Conservation (phyloP, 1,140 invertebrate species). For the Drosophila yakuba region DNA sequence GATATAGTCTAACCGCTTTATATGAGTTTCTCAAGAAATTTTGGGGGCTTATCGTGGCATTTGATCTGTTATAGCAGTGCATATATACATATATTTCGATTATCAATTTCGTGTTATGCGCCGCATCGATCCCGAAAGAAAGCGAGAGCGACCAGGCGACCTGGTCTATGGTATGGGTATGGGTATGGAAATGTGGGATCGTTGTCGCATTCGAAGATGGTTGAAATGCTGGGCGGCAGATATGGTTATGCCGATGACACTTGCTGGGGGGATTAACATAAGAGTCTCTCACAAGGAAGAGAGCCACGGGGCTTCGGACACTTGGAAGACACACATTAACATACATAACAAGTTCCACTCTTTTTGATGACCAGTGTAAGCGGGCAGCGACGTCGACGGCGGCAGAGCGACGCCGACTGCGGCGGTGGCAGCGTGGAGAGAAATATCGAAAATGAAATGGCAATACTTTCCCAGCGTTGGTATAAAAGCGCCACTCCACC, state of each 20-base stretch:
- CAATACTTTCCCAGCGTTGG: constrained; percentile 82
- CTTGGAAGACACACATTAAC: constrained; percentile 20
- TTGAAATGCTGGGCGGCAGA: constrained; percentile 19
- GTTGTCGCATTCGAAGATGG: constrained; percentile 23
- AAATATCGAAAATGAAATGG: constrained; percentile 83
- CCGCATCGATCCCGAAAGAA: constrained; percentile 55
- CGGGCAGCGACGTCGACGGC: constrained; percentile 1
- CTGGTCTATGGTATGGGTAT: background rate
- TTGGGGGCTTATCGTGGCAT: background rate
- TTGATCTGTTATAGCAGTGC: constrained; percentile 4
- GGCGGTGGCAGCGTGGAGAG: constrained; percentile 40
- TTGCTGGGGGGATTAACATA: constrained; percentile 52
- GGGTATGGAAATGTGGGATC: constrained; percentile 28
- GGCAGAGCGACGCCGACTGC: constrained; percentile 6
- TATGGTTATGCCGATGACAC: constrained; percentile 28
- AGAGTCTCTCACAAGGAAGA: constrained; percentile 56
- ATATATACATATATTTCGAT: constrained; percentile 12
- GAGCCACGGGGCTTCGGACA: constrained; percentile 2
- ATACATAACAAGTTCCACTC: constrained; percentile 67
- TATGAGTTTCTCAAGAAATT: background rate
- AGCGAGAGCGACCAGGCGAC: constrained; percentile 63
- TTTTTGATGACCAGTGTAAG: constrained; percentile 42
- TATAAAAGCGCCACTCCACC: constrained; percentile 82
- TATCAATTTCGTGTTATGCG: constrained; percentile 18
- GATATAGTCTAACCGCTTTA: background rate